These are phyloP conservation scores for Origma solitaria DNA, from an alignment of 2,113 vertebrate genomes.

Conservation along the genomic window DNA sequence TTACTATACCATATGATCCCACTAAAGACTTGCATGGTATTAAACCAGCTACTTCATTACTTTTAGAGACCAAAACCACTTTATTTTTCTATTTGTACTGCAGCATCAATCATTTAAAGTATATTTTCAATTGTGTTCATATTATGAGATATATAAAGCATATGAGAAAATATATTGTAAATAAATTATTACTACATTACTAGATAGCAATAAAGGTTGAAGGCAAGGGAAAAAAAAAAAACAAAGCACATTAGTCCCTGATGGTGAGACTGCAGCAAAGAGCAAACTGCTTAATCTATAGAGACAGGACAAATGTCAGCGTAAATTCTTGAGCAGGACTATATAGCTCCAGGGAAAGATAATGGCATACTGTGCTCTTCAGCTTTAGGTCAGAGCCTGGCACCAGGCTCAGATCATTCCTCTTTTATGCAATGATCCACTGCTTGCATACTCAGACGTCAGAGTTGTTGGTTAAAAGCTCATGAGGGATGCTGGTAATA, in stretches of 20 bases:
- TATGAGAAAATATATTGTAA: not conserved
- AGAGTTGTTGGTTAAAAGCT: not conserved
- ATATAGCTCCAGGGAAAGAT: not conserved
- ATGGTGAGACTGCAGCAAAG: not conserved
- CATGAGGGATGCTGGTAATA: not conserved
- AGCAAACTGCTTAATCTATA: slow-evolving; percentile 30
- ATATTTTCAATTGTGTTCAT: slow-evolving; percentile 2
- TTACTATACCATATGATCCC: not conserved
- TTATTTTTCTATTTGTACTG: slow-evolving; percentile 17
- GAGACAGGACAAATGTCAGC: slow-evolving; percentile 42
- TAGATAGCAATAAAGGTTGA: slow-evolving; percentile 4
- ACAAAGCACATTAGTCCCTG: not conserved
- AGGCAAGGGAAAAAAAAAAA: not conserved
- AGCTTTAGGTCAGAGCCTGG: slow-evolving; percentile 18
- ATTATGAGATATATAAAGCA: not conserved
- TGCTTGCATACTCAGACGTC: not conserved
- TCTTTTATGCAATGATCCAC: not conserved
- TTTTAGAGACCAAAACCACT: not conserved
- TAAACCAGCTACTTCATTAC: not conserved
- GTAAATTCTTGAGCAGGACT: not conserved
- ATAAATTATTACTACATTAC: slow-evolving; percentile 29
- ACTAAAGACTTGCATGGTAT: not conserved
- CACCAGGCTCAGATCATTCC: not conserved
- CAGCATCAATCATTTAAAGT: not conserved
- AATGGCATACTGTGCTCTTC: not conserved